These are phyloP conservation scores for Xestia c-nigrum DNA, from an alignment of 2,888 invertebrate species.

Conservation along the genomic window DNA sequence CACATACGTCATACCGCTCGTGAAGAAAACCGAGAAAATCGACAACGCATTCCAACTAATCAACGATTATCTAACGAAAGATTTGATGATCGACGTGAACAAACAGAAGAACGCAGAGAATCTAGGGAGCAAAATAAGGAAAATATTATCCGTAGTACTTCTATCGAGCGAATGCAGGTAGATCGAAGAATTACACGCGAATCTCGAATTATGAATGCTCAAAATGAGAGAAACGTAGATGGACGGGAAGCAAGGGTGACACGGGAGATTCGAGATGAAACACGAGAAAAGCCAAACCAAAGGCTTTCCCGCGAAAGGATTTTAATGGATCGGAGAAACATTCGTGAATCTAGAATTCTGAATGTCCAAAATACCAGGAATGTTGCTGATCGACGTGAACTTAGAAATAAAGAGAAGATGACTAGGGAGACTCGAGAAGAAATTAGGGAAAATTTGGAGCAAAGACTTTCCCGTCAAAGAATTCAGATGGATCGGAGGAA, in stretches of 20 bases:
- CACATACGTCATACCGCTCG: constrained; percentile 19
- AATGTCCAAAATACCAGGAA: background rate
- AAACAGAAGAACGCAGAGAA: constrained; percentile 15
- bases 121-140: constrained; percentile 39
- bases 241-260: constrained; percentile 8
- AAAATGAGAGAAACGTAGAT: constrained; percentile 18
- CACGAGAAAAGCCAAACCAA: constrained; percentile 18
- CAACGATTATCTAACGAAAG: constrained; percentile 19
- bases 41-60: constrained; percentile 10
- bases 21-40: constrained; percentile 25
- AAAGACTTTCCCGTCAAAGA: constrained; percentile 14
- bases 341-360: constrained; percentile 33
- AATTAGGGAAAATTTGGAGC: constrained; percentile 18
- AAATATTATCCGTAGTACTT: constrained; percentile 39
- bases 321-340: constrained; percentile 21
- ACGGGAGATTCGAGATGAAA: constrained; percentile 8
- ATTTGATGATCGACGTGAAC: constrained; percentile 33
- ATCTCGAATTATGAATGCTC: constrained; percentile 17
- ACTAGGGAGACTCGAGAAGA: constrained; percentile 1
- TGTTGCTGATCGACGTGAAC: too few relatives aligned
- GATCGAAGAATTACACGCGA: constrained; percentile 40
- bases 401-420: constrained; percentile 15
- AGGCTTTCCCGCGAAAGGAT: constrained; percentile 22
- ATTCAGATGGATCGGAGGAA: constrained; percentile 19
- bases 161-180: constrained; percentile 28